phyloP scores from a whole-genome alignment of 92 coral and sea anemone species.

The Paragorgia papillata region DNA sequence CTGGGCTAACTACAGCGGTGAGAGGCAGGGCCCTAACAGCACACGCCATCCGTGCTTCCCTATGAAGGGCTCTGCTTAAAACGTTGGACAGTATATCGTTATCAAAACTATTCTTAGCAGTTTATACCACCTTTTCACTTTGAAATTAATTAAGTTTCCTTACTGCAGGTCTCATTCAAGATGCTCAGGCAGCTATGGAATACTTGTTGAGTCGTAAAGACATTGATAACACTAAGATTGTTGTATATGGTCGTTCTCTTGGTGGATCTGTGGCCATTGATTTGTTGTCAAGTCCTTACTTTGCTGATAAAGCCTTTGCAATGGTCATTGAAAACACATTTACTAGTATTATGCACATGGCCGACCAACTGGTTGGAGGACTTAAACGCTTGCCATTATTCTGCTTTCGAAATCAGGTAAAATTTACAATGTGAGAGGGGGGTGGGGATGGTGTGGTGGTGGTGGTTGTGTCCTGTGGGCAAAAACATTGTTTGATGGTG shows the following conservation, averaged over 20 bases:
- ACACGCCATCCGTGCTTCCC: no score
- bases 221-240: constrained; percentile 81
- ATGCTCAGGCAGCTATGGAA: constrained; percentile 88
- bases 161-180: constrained; percentile 85
- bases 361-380: constrained; percentile 80
- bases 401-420: constrained; percentile 97
- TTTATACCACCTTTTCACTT: no score
- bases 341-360: constrained; percentile 94
- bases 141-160: no score
- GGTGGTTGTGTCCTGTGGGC: no score
- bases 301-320: constrained; percentile 80
- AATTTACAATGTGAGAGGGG: no score
- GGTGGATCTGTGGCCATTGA: constrained; percentile 97
- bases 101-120: no score
- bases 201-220: constrained; percentile 85
- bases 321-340: constrained; percentile 92
- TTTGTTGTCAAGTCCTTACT: constrained; percentile 75
- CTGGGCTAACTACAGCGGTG: no score
- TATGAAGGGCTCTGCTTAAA: no score
- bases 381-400: constrained; percentile 83
- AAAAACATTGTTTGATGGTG: no score
- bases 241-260: constrained; percentile 91
- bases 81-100: no score
- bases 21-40: no score
- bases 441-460: no score